Conservation (phyloP, 2,113 vertebrate species). For the Phyllostomus hastatus region DNA sequence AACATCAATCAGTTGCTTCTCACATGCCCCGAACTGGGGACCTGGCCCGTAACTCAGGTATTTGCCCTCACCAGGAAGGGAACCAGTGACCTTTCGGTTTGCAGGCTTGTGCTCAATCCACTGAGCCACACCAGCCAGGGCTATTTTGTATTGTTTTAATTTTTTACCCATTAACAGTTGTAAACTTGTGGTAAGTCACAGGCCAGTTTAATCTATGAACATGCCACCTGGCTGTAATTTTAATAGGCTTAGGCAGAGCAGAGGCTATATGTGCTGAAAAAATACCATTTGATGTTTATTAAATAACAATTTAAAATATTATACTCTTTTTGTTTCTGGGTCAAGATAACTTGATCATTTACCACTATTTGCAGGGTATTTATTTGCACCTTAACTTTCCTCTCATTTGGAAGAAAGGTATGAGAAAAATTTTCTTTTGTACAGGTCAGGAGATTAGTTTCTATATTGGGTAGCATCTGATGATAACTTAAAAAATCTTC, state of each 20-base stretch:
- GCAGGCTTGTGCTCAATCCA: too few relatives aligned
- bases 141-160: constrained; percentile 53
- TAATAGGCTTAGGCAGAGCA: background rate
- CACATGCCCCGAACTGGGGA: too few relatives aligned
- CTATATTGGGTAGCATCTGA: background rate
- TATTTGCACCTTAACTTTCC: constrained; percentile 7
- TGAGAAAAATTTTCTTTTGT: constrained; percentile 13
- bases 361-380: background rate
- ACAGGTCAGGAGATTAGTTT: background rate
- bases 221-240: background rate
- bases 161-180: constrained; percentile 14
- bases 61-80: too few relatives aligned
- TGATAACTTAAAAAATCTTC: background rate
- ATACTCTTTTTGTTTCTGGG: background rate
- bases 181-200: background rate
- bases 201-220: background rate
- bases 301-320: constrained; percentile 12
- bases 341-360: background rate
- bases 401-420: background rate
- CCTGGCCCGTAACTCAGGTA: too few relatives aligned
- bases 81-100: too few relatives aligned
- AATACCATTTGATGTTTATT: background rate
- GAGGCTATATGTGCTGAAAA: background rate
- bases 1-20: too few relatives aligned
- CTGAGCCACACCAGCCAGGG: too few relatives aligned